These are phyloP conservation scores for Cyclargus thomasi DNA, from an alignment of 1,140 invertebrate species.

Conservation along the genomic window DNA sequence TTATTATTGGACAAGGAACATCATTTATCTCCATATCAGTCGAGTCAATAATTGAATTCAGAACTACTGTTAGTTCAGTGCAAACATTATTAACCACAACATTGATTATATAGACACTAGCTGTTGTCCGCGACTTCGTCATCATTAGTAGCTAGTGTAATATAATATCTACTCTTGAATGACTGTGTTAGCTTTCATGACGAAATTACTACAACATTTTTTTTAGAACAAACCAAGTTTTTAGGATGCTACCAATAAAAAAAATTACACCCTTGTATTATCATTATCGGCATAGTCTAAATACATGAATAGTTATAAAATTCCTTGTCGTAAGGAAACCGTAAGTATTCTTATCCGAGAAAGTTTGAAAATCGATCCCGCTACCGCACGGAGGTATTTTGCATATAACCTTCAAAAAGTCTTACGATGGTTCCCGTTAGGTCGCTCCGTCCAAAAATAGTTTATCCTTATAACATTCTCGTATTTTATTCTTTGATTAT, in stretches of 20 bases:
- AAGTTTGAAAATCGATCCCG: constrained; percentile 10
- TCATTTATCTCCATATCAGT: constrained; percentile 1
- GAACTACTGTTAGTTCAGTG: neutral
- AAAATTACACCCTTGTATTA: no score
- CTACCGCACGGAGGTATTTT: neutral
- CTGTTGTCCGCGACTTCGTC: neutral
- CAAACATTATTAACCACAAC: neutral
- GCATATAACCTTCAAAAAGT: constrained; percentile 13
- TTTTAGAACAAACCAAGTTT: no score
- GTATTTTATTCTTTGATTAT: neutral
- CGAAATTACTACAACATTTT: neutral
- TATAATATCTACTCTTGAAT: no score
- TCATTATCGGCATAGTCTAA: neutral
- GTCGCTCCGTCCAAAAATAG: neutral
- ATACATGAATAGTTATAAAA: neutral
- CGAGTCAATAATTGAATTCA: constrained; percentile 3
- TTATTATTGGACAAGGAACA: neutral
- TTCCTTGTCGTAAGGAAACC: neutral
- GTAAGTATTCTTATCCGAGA: constrained; percentile 4
- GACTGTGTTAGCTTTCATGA: no score
- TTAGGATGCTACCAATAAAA: no score
- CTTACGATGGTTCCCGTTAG: neutral
- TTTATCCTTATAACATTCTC: neutral
- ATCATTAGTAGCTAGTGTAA: no score
- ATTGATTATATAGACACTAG: neutral